Percentiles rank a stretch among this genome's conserved stretches.
These are phyloP conservation scores for Spinus pinus DNA, from an alignment of 2,797 vertebrate genomes.

Conservation along the genomic window DNA sequence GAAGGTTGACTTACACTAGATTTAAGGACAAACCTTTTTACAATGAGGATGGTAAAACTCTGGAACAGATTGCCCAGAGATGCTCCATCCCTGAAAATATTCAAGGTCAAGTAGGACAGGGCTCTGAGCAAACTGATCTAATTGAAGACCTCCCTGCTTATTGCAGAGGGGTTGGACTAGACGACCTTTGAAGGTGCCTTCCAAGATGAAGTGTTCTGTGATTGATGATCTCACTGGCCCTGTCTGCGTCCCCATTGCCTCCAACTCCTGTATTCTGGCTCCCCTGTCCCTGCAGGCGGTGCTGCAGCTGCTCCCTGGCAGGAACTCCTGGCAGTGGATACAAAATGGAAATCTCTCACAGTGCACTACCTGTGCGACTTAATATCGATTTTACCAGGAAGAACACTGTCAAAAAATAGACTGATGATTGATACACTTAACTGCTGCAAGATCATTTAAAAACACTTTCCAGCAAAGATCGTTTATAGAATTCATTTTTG, in stretches of 20 bases:
- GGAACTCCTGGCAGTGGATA: not conserved
- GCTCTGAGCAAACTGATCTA: not conserved
- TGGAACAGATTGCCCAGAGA: not conserved
- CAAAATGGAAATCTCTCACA: not conserved
- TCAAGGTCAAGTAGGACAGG: not conserved
- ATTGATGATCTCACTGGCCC: not conserved
- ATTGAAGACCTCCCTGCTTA: not conserved
- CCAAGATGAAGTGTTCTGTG: rapidly evolving
- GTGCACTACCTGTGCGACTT: not conserved
- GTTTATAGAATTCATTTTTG: not conserved
- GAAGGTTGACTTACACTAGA: not conserved
- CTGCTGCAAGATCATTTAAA: not conserved
- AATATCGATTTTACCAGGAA: not conserved
- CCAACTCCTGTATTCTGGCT: not conserved
- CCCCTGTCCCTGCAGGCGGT: rapidly evolving
- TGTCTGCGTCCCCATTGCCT: not conserved
- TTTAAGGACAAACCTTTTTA: not conserved
- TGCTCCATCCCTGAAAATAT: not conserved
- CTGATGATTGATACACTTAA: not conserved
- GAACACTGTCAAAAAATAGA: not conserved
- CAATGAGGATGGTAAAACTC: not conserved
- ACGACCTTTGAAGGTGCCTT: not conserved
- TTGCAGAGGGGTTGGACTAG: not conserved
- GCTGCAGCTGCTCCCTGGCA: not conserved
- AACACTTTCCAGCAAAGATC: not conserved